A percentile compares a stretch with the other conserved stretches of the same genome.
Conservation (phyloP, 2,888 invertebrate genomes). For the Eilema griseolum region DNA sequence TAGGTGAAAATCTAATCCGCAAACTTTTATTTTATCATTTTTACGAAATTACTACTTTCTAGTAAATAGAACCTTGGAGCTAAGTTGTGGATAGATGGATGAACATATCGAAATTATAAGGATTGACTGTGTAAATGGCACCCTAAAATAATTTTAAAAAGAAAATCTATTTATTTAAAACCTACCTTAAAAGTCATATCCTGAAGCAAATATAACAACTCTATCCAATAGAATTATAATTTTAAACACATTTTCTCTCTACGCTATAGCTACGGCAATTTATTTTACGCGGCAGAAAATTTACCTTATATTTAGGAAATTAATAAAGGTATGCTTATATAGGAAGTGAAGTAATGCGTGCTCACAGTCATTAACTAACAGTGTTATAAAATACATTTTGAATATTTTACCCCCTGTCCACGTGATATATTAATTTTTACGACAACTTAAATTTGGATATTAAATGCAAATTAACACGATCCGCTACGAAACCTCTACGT, state of each 20-base stretch:
- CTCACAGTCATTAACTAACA: conserved; percentile 25
- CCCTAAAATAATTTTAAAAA: too few species aligned
- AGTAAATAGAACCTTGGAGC: too few species aligned
- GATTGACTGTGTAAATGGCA: too few species aligned
- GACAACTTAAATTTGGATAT: conserved; percentile 18
- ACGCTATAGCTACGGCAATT: not conserved
- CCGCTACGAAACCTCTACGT: conserved; percentile 15
- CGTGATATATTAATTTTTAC: conserved; percentile 22
- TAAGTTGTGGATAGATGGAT: too few species aligned
- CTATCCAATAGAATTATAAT: not conserved
- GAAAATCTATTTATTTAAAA: too few species aligned
- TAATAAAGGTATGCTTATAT: conserved; percentile 8
- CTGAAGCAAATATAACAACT: not conserved
- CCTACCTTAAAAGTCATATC: not conserved
- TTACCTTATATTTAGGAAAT: conserved; percentile 6
- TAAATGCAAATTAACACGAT: conserved; percentile 11
- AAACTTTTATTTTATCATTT: too few species aligned
- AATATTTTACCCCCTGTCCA: conserved; percentile 20
- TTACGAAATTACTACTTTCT: too few species aligned
- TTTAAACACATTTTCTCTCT: not conserved
- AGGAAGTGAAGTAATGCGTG: conserved; percentile 33
- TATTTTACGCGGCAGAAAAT: not conserved
- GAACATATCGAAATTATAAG: too few species aligned
- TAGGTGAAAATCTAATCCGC: too few species aligned
- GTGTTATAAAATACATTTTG: conserved; percentile 34